A percentile compares a stretch with the other conserved stretches of the same genome.
phyloP scores from a whole-genome alignment of 30 jellyfish, hydroid and myxozoan species.

The Cassiopea andromeda region DNA sequence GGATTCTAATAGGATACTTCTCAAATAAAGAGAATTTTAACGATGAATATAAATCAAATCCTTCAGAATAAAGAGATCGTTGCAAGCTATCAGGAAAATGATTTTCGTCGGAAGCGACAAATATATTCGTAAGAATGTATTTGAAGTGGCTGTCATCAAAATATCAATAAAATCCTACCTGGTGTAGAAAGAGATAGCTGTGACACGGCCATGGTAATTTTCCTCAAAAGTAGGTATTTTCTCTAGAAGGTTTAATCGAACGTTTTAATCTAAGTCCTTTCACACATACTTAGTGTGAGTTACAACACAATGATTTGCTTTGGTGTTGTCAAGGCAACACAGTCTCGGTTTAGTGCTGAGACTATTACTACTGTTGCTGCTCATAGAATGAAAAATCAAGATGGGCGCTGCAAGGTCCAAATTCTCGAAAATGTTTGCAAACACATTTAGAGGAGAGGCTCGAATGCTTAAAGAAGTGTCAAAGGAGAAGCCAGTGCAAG shows the following conservation, averaged over 20 bases:
- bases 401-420: conserved; percentile 74
- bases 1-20: too few species aligned
- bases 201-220: conserved; percentile 26
- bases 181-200: conserved; percentile 53
- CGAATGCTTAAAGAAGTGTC: conserved; percentile 59
- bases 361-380: neutral
- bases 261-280: neutral
- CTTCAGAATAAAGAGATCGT: too few species aligned
- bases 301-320: neutral
- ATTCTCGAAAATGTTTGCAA: conserved; percentile 1
- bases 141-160: too few species aligned
- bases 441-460: conserved; percentile 24
- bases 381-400: neutral
- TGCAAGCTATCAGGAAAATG: too few species aligned
- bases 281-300: too few species aligned
- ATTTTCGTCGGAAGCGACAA: too few species aligned
- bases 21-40: too few species aligned
- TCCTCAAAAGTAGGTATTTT: neutral
- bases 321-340: neutral
- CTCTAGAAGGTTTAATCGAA: neutral
- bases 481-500: conserved; percentile 66
- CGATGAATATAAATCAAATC: too few species aligned
- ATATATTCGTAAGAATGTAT: too few species aligned
- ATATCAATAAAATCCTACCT: conserved; percentile 19
- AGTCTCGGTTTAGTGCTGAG: conserved; percentile 6